Conservation (phyloP, 2,797 vertebrate genomes). For the Alfaro cultratus region DNA sequence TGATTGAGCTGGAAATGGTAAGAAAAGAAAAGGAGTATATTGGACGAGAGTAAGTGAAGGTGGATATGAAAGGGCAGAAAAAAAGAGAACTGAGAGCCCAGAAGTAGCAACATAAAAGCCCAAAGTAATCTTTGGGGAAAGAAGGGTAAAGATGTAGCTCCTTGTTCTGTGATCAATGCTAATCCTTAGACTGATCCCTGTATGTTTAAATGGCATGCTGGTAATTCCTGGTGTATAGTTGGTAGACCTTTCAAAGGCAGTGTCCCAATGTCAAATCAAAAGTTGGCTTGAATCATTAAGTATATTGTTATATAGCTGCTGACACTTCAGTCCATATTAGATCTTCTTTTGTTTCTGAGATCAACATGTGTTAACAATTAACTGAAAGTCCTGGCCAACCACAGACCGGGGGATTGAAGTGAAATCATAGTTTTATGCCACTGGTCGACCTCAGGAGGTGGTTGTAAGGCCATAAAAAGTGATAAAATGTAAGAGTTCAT, state of each 20-base stretch:
- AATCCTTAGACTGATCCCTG: neutral
- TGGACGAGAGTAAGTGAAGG: slow-evolving; percentile 43
- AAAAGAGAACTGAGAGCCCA: slow-evolving; percentile 61
- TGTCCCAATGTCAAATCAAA: neutral
- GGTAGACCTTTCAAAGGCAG: neutral
- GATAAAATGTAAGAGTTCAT: neutral
- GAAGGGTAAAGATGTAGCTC: slow-evolving; percentile 70
- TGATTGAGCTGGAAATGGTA: slow-evolving; percentile 68
- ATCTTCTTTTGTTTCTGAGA: neutral
- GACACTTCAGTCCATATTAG: neutral
- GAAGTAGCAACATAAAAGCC: slow-evolving; percentile 66
- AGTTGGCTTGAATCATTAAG: neutral
- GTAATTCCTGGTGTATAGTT: neutral
- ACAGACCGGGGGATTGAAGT: neutral
- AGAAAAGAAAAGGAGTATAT: slow-evolving; percentile 53
- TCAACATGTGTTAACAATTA: neutral
- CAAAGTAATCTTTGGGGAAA: slow-evolving; percentile 71
- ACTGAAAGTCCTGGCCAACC: neutral
- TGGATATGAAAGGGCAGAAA: slow-evolving; percentile 49
- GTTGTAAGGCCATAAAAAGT: neutral
- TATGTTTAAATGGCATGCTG: neutral
- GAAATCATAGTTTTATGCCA: neutral
- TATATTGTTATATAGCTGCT: neutral
- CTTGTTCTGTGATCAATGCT: slow-evolving; percentile 29
- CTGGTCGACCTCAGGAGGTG: neutral